A percentile compares a stretch with the other conserved stretches of the same genome.
Evolutionary conservation across 2,113 vertebrate species (phyloP).

Genomic region (Pristiophorus japonicus): DNA sequence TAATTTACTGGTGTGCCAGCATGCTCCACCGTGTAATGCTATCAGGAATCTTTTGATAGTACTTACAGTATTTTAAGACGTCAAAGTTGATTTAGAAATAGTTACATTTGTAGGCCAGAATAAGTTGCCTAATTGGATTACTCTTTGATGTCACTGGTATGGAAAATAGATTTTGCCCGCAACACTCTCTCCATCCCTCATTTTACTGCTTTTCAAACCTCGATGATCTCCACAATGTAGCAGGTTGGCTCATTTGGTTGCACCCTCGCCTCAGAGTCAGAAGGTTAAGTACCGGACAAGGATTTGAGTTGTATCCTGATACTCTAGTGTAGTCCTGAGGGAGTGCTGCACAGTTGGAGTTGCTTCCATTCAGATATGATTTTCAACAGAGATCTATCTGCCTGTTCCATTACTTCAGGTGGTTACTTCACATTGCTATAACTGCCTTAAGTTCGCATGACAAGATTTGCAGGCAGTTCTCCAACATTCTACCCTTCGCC

Average conservation of each 20-base stretch:
- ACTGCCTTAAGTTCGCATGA: not conserved
- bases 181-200: not conserved
- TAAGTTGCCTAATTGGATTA: not conserved
- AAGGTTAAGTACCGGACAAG: not conserved
- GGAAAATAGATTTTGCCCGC: not conserved
- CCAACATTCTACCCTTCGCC: not conserved
- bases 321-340: not conserved
- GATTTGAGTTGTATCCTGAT: not conserved
- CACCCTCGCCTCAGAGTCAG: no score
- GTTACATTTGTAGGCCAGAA: not conserved
- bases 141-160: not conserved
- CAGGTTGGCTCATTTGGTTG: not conserved
- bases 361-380: not conserved
- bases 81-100: not conserved
- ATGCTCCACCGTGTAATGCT: not conserved
- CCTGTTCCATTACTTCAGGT: not conserved
- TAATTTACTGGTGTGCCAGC: no score
- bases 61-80: not conserved
- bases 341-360: not conserved
- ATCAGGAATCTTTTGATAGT: not conserved
- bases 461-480: not conserved
- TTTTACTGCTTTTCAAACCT: not conserved
- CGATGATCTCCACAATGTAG: not conserved
- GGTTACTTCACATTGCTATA: not conserved
- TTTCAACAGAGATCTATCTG: not conserved